Evolutionary conservation across 2,113 vertebrate genomes (phyloP), one percentile per base, ranked within the genome.

Genomic region (Rhagologus leucostigma): DNA sequence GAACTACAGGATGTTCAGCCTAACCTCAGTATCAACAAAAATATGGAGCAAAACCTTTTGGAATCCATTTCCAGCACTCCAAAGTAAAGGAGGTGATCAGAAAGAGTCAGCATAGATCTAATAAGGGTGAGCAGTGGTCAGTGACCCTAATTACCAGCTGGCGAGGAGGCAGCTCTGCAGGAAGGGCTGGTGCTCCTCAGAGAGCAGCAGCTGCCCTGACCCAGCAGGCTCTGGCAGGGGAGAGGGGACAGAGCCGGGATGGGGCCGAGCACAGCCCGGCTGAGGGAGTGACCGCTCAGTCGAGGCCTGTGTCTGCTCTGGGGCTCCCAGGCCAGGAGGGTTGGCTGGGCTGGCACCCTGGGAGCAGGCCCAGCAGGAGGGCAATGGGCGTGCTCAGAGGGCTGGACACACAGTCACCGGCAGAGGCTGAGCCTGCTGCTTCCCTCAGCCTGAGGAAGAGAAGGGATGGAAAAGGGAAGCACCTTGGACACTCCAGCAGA

Each of bases 381-480:
- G 68, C 44, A 41, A 2, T 6, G 27, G 8, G 30, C 18, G 9
- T 7, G 35, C 74, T 63, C 1, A 0, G 30, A 19, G 10, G 15
- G 21, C 41, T 70, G 46, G 26, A 29, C 46, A 71, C 37, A 24
- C 7, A n/a, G 1, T 59, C 57, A 26, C 3, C 44, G 53, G 9
- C 21, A 88, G 19, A 71, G 53, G 20, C 19, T 79, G 49, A 55
- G 79, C 59, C 52, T 55, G 77, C 4, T 2, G 0, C 6, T 35
- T 71, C 70, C 75, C 84, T 64, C 71, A 50, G 67, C 33, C 75
- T 42, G 67, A 32, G 63, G 47, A 78, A 26, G 16, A 46, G 30
- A 23, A 73, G 63, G 59, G 42, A 24, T 2, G 13, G 59, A 46
- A 60, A 41, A 1, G 50, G 46, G 39, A 65, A 80, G 17, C n/a